Evolutionary conservation across 2,888 invertebrate genomes (phyloP).

Genomic region (Macaria notata): DNA sequence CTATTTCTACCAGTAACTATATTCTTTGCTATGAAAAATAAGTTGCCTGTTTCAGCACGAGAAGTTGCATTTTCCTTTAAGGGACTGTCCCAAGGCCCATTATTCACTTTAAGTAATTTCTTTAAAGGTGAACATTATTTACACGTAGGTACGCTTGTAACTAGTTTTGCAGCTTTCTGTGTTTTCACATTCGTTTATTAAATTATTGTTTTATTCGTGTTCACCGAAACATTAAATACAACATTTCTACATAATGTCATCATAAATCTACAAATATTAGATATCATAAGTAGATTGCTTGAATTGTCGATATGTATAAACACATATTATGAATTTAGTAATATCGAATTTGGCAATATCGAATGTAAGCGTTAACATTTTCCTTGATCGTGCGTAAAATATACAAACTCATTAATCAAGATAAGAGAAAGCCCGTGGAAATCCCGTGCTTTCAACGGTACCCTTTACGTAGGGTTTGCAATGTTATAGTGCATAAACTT

Average conservation of each 20-base stretch:
- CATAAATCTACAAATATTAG: too few species aligned
- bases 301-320: too few species aligned
- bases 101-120: constrained; percentile 22
- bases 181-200: neutral
- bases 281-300: too few species aligned
- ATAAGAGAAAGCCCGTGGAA: constrained; percentile 2
- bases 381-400: neutral
- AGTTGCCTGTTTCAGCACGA: constrained; percentile 6
- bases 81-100: constrained; percentile 28
- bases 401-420: neutral
- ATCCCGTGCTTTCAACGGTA: constrained; percentile 1
- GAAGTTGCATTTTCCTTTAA: constrained; percentile 27
- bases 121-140: constrained; percentile 22
- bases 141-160: neutral
- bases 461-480: neutral
- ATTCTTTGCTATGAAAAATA: too few species aligned
- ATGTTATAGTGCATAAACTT: neutral
- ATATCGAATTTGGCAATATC: too few species aligned
- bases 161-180: constrained; percentile 15
- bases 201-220: too few species aligned
- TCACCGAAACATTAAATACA: neutral
- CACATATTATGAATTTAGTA: too few species aligned
- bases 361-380: neutral
- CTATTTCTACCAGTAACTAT: too few species aligned
- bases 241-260: neutral